Evolutionary conservation across 1,140 invertebrate species (phyloP).

Genomic region (Drosophila auraria): DNA sequence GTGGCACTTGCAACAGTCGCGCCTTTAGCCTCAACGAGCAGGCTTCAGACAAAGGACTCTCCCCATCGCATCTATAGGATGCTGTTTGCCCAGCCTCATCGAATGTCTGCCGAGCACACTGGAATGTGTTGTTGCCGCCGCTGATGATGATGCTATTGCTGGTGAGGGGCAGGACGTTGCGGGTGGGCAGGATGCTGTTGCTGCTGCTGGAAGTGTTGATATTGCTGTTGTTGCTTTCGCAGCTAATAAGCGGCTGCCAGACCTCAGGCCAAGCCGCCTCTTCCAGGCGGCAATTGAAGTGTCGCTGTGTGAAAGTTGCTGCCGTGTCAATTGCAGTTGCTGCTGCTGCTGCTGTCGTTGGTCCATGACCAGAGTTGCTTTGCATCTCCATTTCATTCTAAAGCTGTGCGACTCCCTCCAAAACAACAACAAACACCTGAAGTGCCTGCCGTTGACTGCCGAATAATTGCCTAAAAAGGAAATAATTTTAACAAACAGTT

Average conservation of each 20-base stretch:
- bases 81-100: constrained; percentile 50
- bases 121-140: constrained; percentile 70
- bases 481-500: neutral
- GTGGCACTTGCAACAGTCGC: constrained; percentile 56
- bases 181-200: constrained; percentile 28
- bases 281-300: constrained; percentile 67
- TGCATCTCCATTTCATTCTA: constrained; percentile 85
- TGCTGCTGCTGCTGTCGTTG: constrained; percentile 60
- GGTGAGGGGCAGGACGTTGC: constrained; percentile 23
- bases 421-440: constrained; percentile 44
- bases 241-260: constrained; percentile 70
- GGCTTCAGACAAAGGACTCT: constrained; percentile 35
- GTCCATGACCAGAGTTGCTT: constrained; percentile 79
- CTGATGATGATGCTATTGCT: constrained; percentile 34
- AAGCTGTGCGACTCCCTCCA: constrained; percentile 66
- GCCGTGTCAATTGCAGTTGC: constrained; percentile 22
- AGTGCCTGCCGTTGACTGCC: constrained; percentile 29
- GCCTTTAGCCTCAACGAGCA: constrained; percentile 59
- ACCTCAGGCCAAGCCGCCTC: constrained; percentile 39
- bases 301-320: constrained; percentile 37
- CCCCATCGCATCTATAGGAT: constrained; percentile 52
- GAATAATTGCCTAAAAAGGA: constrained; percentile 16
- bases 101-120: constrained; percentile 65
- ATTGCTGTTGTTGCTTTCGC: constrained; percentile 37
- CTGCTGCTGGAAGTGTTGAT: constrained; percentile 12